Percentiles rank a stretch among this genome's conserved stretches.
phyloP scores from a whole-genome alignment of 1,140 invertebrate species.

The Formica selysi region DNA sequence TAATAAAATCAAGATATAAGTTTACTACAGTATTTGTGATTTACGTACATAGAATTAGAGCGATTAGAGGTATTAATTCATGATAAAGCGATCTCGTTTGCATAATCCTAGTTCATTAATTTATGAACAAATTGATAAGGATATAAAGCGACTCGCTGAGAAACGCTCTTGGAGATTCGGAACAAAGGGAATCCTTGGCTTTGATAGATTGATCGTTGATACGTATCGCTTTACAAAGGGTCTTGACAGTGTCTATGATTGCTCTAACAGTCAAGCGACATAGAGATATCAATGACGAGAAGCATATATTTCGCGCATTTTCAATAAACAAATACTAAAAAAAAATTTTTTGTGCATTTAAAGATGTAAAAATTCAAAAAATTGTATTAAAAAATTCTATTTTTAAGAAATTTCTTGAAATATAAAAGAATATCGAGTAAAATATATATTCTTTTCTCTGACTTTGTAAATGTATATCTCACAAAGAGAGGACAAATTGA shows the following conservation, averaged over 20 bases:
- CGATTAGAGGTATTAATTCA: constrained; percentile 20
- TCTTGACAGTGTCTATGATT: background rate
- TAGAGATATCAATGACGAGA: background rate
- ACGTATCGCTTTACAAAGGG: background rate
- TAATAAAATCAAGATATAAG: constrained; percentile 26
- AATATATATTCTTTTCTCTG: too few relatives aligned
- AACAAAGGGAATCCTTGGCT: constrained; percentile 1
- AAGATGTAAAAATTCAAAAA: too few relatives aligned
- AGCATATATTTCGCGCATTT: background rate
- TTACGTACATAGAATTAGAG: background rate
- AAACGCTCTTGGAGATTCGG: constrained; percentile 9
- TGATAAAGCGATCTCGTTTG: constrained; percentile 22
- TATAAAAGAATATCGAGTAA: too few relatives aligned
- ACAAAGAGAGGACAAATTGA: constrained; percentile 38
- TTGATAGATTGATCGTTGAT: constrained; percentile 6
- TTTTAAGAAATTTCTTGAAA: too few relatives aligned
- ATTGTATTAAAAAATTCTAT: too few relatives aligned
- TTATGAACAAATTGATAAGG: constrained; percentile 46
- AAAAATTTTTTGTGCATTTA: too few relatives aligned
- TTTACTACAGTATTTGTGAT: background rate
- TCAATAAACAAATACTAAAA: too few relatives aligned
- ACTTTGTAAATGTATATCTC: too few relatives aligned
- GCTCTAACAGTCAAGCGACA: background rate
- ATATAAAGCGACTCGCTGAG: constrained; percentile 27
- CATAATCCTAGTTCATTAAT: constrained; percentile 52